Evolutionary conservation across 2,113 vertebrate species (phyloP).

Genomic region (Polyodon spathula): DNA sequence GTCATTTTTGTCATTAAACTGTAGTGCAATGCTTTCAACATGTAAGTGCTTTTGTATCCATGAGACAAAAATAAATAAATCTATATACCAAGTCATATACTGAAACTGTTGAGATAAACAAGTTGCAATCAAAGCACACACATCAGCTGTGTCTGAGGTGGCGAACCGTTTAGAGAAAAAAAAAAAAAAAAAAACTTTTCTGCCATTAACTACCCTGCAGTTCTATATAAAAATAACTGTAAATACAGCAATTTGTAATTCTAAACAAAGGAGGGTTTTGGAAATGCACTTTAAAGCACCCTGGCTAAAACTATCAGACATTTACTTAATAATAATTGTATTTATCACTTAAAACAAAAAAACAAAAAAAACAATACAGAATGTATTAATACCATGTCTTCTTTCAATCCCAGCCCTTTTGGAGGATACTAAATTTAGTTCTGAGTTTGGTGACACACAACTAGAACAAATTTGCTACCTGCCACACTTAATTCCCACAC

Average conservation of each 20-base stretch:
- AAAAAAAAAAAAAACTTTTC: neutral
- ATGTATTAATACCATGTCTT: slow-evolving; percentile 38
- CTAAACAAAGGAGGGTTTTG: neutral
- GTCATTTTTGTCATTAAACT: neutral
- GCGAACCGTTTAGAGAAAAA: no score
- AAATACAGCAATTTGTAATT: neutral
- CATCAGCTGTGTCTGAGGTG: neutral
- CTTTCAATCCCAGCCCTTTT: slow-evolving; percentile 54
- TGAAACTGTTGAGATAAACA: neutral
- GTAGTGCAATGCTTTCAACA: slow-evolving; percentile 1
- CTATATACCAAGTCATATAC: neutral
- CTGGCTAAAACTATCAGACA: slow-evolving; percentile 9
- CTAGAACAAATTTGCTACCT: no score
- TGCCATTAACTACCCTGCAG: neutral
- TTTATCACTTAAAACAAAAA: no score
- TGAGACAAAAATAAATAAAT: slow-evolving; percentile 10
- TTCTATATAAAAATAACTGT: no score
- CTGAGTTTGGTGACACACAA: no score
- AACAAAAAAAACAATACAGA: slow-evolving; percentile 12
- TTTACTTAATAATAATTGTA: slow-evolving; percentile 7
- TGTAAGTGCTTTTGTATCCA: slow-evolving; percentile 11
- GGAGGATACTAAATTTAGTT: no score
- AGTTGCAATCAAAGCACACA: neutral
- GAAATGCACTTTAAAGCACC: slow-evolving; percentile 3
- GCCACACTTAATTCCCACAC: slow-evolving; percentile 24